Evolutionary conservation across 2,113 vertebrate genomes (phyloP), one percentile per base, ranked within the genome.

Genomic region (Sturnus vulgaris): DNA sequence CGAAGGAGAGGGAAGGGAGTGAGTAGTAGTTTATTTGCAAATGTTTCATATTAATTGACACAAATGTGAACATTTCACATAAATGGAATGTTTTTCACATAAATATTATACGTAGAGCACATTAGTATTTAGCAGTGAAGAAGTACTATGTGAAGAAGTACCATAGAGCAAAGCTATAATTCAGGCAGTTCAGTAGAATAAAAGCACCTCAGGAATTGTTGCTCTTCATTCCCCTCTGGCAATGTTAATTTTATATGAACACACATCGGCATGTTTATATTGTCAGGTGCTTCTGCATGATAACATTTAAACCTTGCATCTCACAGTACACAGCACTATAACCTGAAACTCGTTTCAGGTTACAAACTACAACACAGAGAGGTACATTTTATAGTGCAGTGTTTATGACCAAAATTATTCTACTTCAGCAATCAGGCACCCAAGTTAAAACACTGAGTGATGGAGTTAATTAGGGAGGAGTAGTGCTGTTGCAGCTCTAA

Each of bases 401-500:
- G 70, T 79, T 95, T 95, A 76, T 90, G 84, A 59, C 82, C 87
- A 90, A 63, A 95, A 91, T 91, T 76, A 92, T 66, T 93, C 92
- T 83, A 61, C 42, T 95, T 69, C 46, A 91, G 70, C 66, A 57
- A 1, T 86, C 77, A 50, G 61, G 46, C 53, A 95, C 83, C 94
- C 89, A 75, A 70, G 84, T 96, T 96, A 86, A 91, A 95, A 55
- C 86, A 17, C 84, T 94, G 95, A 96, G 63, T 85, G 85, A 93
- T 96, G 85, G 82, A 95, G 86, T 88, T 96, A 94, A 97, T 96
- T 95, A 95, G 88, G 59, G 90, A 87, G 85, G 64, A 96, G 71
- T 46, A 86, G 56, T 55, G 68, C 88, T 92, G 68, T 50, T 66
- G 47, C 69, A 77, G 35, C 76, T 80, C 50, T 88, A 78, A 83